Evolutionary conservation across 2,113 vertebrate species (phyloP), one percentile per base, ranked within the genome.

Genomic region (Xiphias gladius): DNA sequence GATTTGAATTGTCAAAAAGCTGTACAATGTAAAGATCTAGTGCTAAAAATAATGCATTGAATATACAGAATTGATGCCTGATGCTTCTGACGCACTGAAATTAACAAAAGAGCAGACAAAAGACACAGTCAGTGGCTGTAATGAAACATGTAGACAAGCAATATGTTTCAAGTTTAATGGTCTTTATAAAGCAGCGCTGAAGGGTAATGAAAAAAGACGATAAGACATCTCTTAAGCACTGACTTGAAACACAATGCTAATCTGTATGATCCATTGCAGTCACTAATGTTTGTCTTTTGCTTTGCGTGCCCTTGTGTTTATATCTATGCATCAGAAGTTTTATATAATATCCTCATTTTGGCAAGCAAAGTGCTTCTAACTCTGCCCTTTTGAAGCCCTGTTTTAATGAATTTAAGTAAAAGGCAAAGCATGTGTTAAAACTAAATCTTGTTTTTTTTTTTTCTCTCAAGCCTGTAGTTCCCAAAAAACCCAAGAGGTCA

Each of bases 401-500:
- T 61, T 66, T 50, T 24, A n/a, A 10, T 55, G 1, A 54, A 54
- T 52, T 35, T 5, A 24, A 26, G 11, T 28, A 6, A 59, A 39
- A 61, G 3, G 6, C 2, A 35, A 8, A 9, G 28, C 26, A 68
- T 16, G 43, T 61, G 8, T 39, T 46, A 61, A 14, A 17, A 20
- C 4, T 62, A 7, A 67, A 74, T 7, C 2, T 1, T 37, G 3
- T 30, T 19, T 3, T 19, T 28, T 54, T 50, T 41, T 73, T 1
- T 61, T 28, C 61, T 86, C 55, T 54, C 28, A 48, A 96, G 95
- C 95, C 95, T 30, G 91, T 93, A 43, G 95, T 96, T 48, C 94
- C 95, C 61, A 95, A 95, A 89, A 96, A 95, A 90, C 95, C 95
- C 82, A 95, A 95, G 87, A 86, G 94, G 79, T 95, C 95, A 0